Evolutionary conservation across 2,888 invertebrate genomes (phyloP).

Genomic region (Torymus auratus): DNA sequence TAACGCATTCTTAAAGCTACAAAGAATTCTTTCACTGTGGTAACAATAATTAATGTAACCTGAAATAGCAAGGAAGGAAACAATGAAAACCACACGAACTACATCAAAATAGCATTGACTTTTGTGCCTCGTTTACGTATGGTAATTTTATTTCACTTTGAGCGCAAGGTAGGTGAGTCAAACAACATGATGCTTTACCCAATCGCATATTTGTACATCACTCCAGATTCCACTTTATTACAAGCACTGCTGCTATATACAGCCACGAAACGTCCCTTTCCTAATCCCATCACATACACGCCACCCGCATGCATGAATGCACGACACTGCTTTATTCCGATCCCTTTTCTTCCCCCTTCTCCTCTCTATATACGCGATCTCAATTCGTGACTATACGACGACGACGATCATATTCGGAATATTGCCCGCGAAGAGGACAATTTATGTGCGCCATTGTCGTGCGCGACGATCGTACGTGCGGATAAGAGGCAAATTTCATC

Average conservation of each 20-base stretch:
- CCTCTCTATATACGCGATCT: constrained; percentile 17
- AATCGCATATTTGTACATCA: constrained; percentile 11
- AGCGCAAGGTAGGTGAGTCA: too few species aligned
- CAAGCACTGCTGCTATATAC: not conserved
- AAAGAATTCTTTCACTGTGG: too few species aligned
- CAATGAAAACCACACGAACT: too few species aligned
- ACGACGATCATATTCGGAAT: constrained; percentile 44
- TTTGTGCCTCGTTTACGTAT: too few species aligned
- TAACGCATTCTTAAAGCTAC: too few species aligned
- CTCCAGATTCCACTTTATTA: constrained; percentile 24
- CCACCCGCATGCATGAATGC: too few species aligned
- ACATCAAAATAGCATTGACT: too few species aligned
- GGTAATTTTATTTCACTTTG: too few species aligned
- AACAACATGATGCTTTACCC: not conserved
- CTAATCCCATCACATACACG: not conserved
- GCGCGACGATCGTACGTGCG: constrained; percentile 30
- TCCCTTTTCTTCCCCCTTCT: not conserved
- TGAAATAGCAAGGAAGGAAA: too few species aligned
- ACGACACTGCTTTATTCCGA: constrained; percentile 2
- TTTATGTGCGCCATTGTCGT: constrained; percentile 40
- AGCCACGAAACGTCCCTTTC: constrained; percentile 10
- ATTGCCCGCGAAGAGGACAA: constrained; percentile 4
- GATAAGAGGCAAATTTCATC: constrained; percentile 42
- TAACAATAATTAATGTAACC: too few species aligned
- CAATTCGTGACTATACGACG: constrained; percentile 14